Evolutionary conservation across 1,140 invertebrate genomes (phyloP), one percentile per base, ranked within the genome.

Genomic region (Thaumatotibia leucotreta): DNA sequence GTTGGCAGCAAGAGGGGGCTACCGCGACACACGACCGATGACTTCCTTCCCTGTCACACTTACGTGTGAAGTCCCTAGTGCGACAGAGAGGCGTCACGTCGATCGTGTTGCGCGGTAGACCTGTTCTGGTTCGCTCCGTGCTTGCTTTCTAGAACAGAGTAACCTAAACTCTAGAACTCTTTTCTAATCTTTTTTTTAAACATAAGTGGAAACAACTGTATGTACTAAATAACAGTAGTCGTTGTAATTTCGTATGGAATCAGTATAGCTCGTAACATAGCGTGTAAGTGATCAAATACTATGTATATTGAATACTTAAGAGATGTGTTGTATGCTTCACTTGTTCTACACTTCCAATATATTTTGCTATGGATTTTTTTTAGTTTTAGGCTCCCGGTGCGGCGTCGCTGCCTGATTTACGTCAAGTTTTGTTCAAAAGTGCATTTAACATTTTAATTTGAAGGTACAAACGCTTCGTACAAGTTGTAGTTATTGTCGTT

Each of bases 231-330:
- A 74, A 27, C 23, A 10, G 82, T 86, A 86, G 83, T 79, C 72
- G 81, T 79, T 81, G 79, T 83, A 81, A 82, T 83, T 83, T 85
- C 76, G 77, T 85, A 88, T 79, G 79, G 74, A 77, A 70, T 85
- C 79, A 77, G 77, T 80, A 68, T 61, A 84, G 83, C 84, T 79
- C 64, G 65, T 70, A 77, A 79, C 66, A 65, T 83, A 87, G 81
- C 22, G 32, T 74, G 23, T 84, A 88, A 87, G 83, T 69, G 66
- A 75, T 86, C 72, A 72, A 73, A 82, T 74, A 82, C 76, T 82
- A 80, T 79, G 71, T 80, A 77, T 82, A 76, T 64, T 73, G 61
- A 69, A 67, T 68, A 71, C 63, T 63, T 65, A 71, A 64, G 32
- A 58, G 24, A 58, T 31, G 23, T 58, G 52, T 58, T 58, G 63